Evolutionary conservation across 2,113 vertebrate species (phyloP).

Genomic region (Sinocyclocheilus rhinocerous): DNA sequence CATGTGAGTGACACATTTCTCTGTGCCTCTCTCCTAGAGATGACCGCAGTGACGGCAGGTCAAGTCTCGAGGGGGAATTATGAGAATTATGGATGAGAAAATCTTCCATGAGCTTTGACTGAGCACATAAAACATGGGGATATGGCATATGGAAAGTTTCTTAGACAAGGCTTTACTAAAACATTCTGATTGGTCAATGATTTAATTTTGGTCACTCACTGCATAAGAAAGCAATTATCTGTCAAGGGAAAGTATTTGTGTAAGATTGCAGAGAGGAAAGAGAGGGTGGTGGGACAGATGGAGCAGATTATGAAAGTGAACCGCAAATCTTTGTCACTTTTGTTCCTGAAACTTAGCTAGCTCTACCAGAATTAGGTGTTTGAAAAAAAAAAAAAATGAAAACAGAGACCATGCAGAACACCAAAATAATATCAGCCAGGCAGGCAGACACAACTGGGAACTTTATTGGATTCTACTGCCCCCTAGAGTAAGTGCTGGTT

Average conservation of each 20-base stretch:
- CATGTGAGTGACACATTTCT: not conserved
- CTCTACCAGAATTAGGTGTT: not conserved
- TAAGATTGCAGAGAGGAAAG: not conserved
- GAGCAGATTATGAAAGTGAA: conserved; percentile 18
- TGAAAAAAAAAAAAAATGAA: not conserved
- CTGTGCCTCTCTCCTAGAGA: not conserved
- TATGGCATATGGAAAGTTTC: not conserved
- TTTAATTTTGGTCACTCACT: not conserved
- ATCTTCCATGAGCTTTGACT: not conserved
- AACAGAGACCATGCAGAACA: not conserved
- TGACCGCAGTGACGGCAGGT: not conserved
- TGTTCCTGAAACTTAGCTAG: not conserved
- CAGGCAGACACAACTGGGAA: not conserved
- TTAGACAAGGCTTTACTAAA: not conserved
- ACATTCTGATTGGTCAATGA: conserved; percentile 2
- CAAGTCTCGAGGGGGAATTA: not conserved
- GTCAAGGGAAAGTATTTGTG: conserved; percentile 14
- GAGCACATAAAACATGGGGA: not conserved
- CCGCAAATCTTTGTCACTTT: not conserved
- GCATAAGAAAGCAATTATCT: conserved; percentile 35
- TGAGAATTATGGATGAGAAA: not conserved
- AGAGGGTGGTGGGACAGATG: not conserved
- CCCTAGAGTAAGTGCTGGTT: not conserved
- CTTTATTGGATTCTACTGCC: not conserved
- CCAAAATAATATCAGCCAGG: not conserved